Base-by-base conservation (phyloP, 2,797 vertebrate genomes). In the Cygnus olor region DNA sequence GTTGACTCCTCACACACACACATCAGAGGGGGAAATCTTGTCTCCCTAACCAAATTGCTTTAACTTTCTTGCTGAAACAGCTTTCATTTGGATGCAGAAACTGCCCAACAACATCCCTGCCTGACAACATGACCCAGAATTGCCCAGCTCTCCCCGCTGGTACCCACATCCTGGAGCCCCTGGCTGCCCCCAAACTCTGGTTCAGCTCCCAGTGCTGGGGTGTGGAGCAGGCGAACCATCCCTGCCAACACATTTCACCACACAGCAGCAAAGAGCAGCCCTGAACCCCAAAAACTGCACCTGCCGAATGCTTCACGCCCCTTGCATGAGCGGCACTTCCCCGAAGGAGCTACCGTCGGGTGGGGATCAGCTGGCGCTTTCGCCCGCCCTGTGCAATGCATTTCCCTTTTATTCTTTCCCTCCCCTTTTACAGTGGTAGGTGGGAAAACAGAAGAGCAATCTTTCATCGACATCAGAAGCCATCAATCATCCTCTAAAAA, bases 401-500 rank as follows among this genome's bases (percentile, higher is more conserved):
- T 56, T 76, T 45, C n/a, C n/a, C 54, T 94, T 85, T 57, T n/a
- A 21, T 84, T 91, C 61, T 54, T 81, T 73, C 66, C 45, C 19
- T 44, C 51, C 66, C 11, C 54, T 60, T 82, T 56, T 76, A 34
- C 64, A 61, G 32, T 10, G 47, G 36, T 78, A 74, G 89, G 78
- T 70, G 73, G 53, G 73, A 77, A 88, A 85, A 85, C 36, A 95
- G 79, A 34, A 74, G 27, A 93, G 70, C 51, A 85, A 91, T 88
- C 72, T 87, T 9, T 0, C 53, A 65, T 11, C 6, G 5, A 42
- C 80, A 92, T 80, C 80, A 96, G 81, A 95, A 94, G 32, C 56
- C 88, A 88, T 95, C 95, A 93, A 82, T 97, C 94, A 95, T 13
- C 42, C 30, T 47, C 36, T 77, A 45, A 78, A 95, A 95, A 28